A percentile compares a stretch with the other conserved stretches of the same genome.
Conservation (phyloP, 2,113 vertebrate species). For the Pelodiscus sinensis region DNA sequence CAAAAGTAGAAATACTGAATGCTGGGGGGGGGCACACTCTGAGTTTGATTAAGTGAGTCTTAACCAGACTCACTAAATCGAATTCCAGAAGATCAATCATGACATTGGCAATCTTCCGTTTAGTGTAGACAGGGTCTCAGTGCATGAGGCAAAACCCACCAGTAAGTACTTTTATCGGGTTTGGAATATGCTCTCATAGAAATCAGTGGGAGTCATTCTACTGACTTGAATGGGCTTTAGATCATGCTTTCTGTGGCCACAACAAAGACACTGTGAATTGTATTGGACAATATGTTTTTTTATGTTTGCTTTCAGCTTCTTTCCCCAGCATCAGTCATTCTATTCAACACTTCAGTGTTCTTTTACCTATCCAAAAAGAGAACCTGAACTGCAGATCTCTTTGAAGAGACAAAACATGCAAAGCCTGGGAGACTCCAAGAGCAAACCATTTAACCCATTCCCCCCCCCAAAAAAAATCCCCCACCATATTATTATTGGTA, state of each 20-base stretch:
- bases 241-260: background rate
- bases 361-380: background rate
- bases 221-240: background rate
- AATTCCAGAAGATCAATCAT: too few species aligned
- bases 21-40: too few species aligned
- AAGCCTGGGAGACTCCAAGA: accelerated
- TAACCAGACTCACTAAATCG: too few species aligned
- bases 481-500: background rate
- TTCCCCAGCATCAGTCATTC: background rate
- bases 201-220: background rate
- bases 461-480: background rate
- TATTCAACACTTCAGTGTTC: background rate
- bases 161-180: background rate
- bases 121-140: background rate
- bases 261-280: background rate
- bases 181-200: background rate
- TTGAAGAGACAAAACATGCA: background rate
- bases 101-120: too few species aligned
- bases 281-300: background rate
- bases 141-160: background rate
- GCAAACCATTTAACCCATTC: background rate
- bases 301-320: background rate
- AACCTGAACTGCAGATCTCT: background rate
- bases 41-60: too few species aligned
- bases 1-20: too few species aligned